phyloP scores from a whole-genome alignment of 2,113 vertebrate species.

The Pomatorhinus ruficollis region DNA sequence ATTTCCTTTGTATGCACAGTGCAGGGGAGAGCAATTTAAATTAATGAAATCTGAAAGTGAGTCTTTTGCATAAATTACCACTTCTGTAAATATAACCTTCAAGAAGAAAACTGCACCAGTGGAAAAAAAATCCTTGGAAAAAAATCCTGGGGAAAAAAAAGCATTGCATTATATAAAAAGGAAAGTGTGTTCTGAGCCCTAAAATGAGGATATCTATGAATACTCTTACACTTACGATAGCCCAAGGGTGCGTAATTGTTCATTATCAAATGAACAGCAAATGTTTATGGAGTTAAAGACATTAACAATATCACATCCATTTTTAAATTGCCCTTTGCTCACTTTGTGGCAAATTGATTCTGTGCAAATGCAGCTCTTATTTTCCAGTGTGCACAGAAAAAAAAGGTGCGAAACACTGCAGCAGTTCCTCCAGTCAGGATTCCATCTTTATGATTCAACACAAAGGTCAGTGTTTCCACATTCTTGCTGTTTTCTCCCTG shows the following conservation, averaged over 20 bases:
- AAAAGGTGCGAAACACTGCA: not conserved
- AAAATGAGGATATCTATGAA: not conserved
- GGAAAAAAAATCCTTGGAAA: not conserved
- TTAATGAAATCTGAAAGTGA: constrained; percentile 1
- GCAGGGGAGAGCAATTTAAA: not conserved
- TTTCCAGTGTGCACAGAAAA: not conserved
- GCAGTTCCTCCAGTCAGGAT: not conserved
- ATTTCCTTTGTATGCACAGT: not conserved
- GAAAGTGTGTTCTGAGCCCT: not conserved
- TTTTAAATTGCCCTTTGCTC: not conserved
- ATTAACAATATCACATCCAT: not conserved
- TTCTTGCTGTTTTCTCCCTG: not conserved
- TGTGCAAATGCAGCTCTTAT: not conserved
- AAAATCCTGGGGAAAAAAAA: not conserved
- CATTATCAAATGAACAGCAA: not conserved
- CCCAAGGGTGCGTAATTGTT: not conserved
- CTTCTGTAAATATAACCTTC: not conserved
- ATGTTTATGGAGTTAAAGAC: not conserved
- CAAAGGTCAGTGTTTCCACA: not conserved
- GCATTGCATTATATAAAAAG: not conserved
- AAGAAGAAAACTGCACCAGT: not conserved
- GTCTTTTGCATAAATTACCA: not conserved
- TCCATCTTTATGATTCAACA: not conserved
- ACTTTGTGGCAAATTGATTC: not conserved
- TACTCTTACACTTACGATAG: not conserved